Percentiles rank a stretch among this genome's conserved stretches.
phyloP scores from a whole-genome alignment of 2,888 invertebrate genomes.

The Villa cingulata region DNA sequence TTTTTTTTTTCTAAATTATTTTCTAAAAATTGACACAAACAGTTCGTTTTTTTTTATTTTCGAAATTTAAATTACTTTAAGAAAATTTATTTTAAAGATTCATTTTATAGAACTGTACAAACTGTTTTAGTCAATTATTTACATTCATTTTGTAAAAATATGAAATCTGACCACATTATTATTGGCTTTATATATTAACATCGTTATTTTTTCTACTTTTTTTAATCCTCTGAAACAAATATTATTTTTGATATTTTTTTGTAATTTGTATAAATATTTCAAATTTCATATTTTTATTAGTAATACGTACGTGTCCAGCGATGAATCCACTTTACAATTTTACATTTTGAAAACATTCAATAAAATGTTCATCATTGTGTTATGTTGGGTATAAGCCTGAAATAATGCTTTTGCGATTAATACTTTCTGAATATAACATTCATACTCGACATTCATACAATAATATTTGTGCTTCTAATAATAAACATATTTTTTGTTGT shows the following conservation, averaged over 20 bases:
- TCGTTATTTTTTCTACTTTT: background rate
- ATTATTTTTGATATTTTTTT: background rate
- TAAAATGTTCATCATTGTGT: slow-evolving; percentile 16
- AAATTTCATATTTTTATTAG: slow-evolving; percentile 21
- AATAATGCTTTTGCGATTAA: slow-evolving; percentile 27
- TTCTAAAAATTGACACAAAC: slow-evolving; percentile 11
- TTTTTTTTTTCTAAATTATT: background rate
- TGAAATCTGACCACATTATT: slow-evolving; percentile 16
- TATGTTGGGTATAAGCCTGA: slow-evolving; percentile 20
- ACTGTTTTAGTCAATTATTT: slow-evolving; percentile 6
- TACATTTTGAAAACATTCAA: slow-evolving; percentile 11
- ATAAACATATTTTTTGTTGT: no score
- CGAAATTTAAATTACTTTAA: no score
- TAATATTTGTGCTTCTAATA: no score
- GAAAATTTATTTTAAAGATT: background rate
- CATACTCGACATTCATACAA: background rate
- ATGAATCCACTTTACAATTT: slow-evolving; percentile 9
- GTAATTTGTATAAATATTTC: background rate
- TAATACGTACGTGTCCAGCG: slow-evolving; percentile 23
- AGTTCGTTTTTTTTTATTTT: background rate
- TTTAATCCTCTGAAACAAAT: slow-evolving; percentile 3
- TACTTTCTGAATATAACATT: slow-evolving; percentile 17
- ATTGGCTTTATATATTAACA: background rate
- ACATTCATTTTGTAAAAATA: slow-evolving; percentile 15
- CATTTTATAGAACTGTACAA: background rate